Conservation (phyloP, 2,113 vertebrate species). For the Pseudolaguvia tuberculata region DNA sequence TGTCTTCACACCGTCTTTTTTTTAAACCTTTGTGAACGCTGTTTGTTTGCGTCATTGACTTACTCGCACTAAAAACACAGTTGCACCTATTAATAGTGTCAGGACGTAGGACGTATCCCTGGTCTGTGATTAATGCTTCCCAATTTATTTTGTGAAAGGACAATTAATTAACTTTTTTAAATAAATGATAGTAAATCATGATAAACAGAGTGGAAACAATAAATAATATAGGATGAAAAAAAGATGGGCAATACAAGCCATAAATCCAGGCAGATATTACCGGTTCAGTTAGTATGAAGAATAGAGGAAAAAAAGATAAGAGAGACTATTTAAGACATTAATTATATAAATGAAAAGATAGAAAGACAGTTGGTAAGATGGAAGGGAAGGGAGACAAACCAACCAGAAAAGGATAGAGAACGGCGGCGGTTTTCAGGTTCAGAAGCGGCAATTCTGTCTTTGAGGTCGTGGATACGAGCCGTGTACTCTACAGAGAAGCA, state of each 20-base stretch:
- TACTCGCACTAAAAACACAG: conserved; percentile 36
- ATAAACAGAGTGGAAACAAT: neutral
- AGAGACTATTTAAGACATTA: neutral
- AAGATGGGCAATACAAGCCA: neutral
- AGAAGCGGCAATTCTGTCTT: conserved; percentile 68
- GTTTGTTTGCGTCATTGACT: conserved; percentile 44
- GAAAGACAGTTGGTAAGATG: neutral
- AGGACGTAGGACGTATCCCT: neutral
- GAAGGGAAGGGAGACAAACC: conserved; percentile 58
- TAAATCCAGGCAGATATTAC: neutral
- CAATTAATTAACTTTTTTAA: neutral
- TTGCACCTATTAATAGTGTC: neutral
- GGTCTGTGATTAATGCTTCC: neutral
- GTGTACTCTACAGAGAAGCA: conserved; percentile 81
- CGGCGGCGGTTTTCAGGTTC: conserved; percentile 74
- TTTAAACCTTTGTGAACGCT: conserved; percentile 50
- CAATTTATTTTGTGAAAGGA: neutral
- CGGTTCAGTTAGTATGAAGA: no score
- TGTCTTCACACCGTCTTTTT: conserved; percentile 55
- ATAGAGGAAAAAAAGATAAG: neutral
- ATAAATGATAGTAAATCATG: neutral
- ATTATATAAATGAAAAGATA: neutral
- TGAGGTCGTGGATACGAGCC: conserved; percentile 77
- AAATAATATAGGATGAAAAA: neutral
- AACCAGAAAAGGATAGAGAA: conserved; percentile 84